Evolutionary conservation across 2,888 invertebrate genomes (phyloP).

Genomic region (Doris montereyensis): DNA sequence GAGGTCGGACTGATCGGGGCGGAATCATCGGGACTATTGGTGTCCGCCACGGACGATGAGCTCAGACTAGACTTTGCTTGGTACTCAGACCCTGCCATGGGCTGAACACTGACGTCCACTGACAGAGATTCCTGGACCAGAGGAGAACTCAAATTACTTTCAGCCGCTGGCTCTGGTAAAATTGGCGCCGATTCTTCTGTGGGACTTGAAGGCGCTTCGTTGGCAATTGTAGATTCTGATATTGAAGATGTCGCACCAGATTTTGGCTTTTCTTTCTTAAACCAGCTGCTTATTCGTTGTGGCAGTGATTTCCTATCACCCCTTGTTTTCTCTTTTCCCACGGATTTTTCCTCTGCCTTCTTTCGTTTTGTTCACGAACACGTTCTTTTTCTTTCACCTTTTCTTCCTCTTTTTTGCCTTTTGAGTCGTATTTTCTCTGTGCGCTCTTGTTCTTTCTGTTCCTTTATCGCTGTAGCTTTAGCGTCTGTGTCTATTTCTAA

Average conservation of each 20-base stretch:
- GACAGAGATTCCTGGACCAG: background rate
- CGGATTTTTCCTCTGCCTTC: conserved; percentile 18
- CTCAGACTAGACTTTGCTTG: background rate
- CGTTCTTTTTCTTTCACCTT: conserved; percentile 1
- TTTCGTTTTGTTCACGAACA: background rate
- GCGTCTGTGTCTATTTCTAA: background rate
- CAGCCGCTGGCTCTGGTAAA: background rate
- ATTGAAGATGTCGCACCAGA: background rate
- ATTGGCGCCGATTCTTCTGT: background rate
- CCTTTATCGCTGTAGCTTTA: background rate
- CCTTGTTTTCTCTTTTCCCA: conserved; percentile 22
- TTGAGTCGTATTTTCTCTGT: background rate
- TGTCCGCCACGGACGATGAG: background rate
- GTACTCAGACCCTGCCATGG: background rate
- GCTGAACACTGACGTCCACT: background rate
- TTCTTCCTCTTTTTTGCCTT: conserved; percentile 23
- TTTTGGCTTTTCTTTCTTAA: conserved; percentile 28
- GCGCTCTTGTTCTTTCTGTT: background rate
- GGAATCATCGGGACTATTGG: background rate
- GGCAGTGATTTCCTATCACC: conserved; percentile 12
- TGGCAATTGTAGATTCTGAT: background rate
- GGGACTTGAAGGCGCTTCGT: background rate
- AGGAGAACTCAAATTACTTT: background rate
- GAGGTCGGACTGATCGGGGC: conserved; percentile 2
- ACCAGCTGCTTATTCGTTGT: conserved; percentile 28